Conservation (phyloP, 2,113 vertebrate genomes). For the Nibea coibor region DNA sequence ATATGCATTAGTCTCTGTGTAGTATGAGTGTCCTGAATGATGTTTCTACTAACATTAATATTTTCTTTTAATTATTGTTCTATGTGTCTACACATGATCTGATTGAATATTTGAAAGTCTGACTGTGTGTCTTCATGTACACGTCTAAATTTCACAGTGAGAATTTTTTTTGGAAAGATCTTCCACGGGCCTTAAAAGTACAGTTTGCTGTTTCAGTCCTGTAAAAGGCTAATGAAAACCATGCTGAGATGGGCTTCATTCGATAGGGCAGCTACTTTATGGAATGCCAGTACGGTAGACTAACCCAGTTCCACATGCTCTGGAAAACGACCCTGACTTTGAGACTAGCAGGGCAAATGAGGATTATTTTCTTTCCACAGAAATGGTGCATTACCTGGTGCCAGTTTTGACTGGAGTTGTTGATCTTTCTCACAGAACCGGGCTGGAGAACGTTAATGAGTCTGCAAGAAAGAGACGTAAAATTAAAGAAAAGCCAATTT, state of each 20-base stretch:
- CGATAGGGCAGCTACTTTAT: slow-evolving; percentile 44
- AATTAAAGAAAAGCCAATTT: background rate
- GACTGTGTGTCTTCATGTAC: background rate
- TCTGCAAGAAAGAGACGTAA: slow-evolving; percentile 71
- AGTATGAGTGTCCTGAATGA: no score
- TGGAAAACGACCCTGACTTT: slow-evolving; percentile 3
- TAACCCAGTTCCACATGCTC: slow-evolving; percentile 2
- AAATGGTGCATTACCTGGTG: slow-evolving; percentile 87
- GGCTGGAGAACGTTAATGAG: slow-evolving; percentile 94
- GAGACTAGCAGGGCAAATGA: background rate
- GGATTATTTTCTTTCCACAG: background rate
- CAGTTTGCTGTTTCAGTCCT: slow-evolving; percentile 20
- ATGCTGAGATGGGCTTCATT: slow-evolving; percentile 24
- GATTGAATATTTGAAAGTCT: background rate
- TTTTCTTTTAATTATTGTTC: no score
- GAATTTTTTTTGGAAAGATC: slow-evolving; percentile 8
- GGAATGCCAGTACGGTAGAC: slow-evolving; percentile 20
- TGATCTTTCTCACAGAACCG: slow-evolving; percentile 92
- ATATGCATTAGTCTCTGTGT: no score
- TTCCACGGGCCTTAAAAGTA: slow-evolving; percentile 29
- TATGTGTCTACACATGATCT: no score
- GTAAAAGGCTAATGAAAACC: slow-evolving; percentile 23
- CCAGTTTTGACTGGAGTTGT: slow-evolving; percentile 92
- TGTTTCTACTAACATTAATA: no score
- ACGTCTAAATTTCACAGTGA: slow-evolving; percentile 5